These are phyloP conservation scores for Hirundichthys speculiger DNA, from an alignment of 2,113 vertebrate genomes.

Conservation along the genomic window DNA sequence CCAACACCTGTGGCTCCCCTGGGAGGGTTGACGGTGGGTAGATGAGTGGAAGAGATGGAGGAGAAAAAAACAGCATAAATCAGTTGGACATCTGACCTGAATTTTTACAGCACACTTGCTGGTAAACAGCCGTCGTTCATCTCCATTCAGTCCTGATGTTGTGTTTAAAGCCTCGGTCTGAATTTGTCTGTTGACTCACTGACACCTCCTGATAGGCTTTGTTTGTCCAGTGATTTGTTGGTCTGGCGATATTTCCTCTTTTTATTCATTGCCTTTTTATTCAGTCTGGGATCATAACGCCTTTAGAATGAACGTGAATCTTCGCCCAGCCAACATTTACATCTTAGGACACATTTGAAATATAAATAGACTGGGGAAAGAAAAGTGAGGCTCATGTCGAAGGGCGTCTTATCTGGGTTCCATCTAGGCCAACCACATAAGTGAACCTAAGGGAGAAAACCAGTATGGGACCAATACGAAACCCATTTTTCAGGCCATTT, in stretches of 20 bases:
- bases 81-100: slow-evolving; percentile 45
- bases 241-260: neutral
- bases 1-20: slow-evolving; percentile 65
- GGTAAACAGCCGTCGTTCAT: slow-evolving; percentile 38
- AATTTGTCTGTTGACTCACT: slow-evolving; percentile 21
- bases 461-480: too few species aligned
- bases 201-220: slow-evolving; percentile 28
- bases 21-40: slow-evolving; percentile 16
- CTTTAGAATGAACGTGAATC: too few species aligned
- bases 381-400: too few species aligned
- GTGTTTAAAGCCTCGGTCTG: slow-evolving; percentile 20
- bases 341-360: too few species aligned
- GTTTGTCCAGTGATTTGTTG: slow-evolving; percentile 10
- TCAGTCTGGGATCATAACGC: neutral
- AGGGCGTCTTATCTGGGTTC: too few species aligned
- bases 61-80: slow-evolving; percentile 18
- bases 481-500: too few species aligned
- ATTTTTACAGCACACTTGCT: slow-evolving; percentile 33
- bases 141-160: slow-evolving; percentile 17
- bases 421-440: too few species aligned
- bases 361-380: too few species aligned
- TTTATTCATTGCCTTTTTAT: neutral
- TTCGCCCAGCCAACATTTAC: too few species aligned
- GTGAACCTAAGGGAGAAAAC: too few species aligned
- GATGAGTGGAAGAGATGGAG: neutral